phyloP scores from a whole-genome alignment of 2,888 invertebrate genomes.

The Crepidodera aurea region DNA sequence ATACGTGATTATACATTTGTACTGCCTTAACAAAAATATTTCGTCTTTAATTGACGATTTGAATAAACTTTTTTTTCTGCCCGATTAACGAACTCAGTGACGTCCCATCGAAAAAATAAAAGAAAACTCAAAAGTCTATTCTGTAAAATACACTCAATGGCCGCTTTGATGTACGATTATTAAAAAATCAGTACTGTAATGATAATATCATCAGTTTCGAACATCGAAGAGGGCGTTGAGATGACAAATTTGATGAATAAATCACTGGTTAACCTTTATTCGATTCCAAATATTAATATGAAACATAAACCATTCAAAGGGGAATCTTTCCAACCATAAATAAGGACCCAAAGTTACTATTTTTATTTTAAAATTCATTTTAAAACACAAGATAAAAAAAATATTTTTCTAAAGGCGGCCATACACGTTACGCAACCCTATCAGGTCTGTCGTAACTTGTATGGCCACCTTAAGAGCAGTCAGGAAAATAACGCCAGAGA shows the following conservation, averaged over 20 bases:
- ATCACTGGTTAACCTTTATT: constrained; percentile 4
- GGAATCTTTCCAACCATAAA: no score
- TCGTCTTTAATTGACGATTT: constrained; percentile 55
- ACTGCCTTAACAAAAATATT: constrained; percentile 62
- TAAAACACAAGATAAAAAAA: no score
- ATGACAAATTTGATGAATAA: constrained; percentile 13
- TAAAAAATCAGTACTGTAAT: constrained; percentile 48
- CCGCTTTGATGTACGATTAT: constrained; percentile 34
- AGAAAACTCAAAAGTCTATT: constrained; percentile 8
- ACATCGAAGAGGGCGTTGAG: constrained; percentile 34
- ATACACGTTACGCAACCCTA: no score
- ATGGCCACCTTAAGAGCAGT: no score
- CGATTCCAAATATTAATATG: neutral
- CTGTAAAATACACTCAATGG: constrained; percentile 28
- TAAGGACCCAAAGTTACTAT: no score
- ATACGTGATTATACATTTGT: constrained; percentile 56
- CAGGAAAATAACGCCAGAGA: no score
- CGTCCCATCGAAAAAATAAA: constrained; percentile 38
- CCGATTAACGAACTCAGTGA: constrained; percentile 49
- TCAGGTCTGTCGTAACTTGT: no score
- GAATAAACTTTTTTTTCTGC: constrained; percentile 41
- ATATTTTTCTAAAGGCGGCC: no score
- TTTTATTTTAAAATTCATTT: no score
- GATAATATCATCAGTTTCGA: constrained; percentile 27
- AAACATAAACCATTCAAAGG: neutral